Evolutionary conservation across 2,888 invertebrate species (phyloP).

Genomic region (Heteromyza rotundicornis): DNA sequence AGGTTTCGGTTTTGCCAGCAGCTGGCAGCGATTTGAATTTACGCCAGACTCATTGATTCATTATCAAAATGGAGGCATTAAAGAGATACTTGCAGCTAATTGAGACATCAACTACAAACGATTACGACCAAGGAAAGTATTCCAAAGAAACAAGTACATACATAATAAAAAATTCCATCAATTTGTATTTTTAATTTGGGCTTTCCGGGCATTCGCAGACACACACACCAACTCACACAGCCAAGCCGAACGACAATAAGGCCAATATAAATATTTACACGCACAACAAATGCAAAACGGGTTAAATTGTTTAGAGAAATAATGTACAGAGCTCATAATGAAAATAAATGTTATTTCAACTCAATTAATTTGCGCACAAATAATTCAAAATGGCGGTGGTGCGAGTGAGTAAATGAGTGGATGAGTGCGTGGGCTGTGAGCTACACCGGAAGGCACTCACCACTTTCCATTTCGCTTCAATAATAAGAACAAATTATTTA

Average conservation of each 20-base stretch:
- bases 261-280: not conserved
- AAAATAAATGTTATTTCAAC: slow-evolving; percentile 46
- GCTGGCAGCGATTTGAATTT: not conserved
- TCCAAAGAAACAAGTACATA: not conserved
- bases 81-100: not conserved
- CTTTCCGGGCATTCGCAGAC: not conserved
- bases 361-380: slow-evolving; percentile 48
- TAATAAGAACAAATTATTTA: slow-evolving; percentile 8
- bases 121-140: not conserved
- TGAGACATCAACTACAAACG: not conserved
- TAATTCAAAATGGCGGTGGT: slow-evolving; percentile 16
- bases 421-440: no score
- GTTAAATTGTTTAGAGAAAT: slow-evolving; percentile 7
- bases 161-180: not conserved
- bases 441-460: no score
- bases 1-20: not conserved
- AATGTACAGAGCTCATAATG: slow-evolving; percentile 6
- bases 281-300: not conserved
- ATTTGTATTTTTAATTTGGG: not conserved
- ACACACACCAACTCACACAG: no score
- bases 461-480: not conserved
- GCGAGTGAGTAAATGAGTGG: not conserved
- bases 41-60: not conserved
- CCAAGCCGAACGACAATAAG: not conserved
- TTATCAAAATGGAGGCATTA: not conserved